Percentiles rank a stretch among this genome's conserved stretches.
Conservation (phyloP, 2,113 vertebrate genomes). For the Podilymbus podiceps region DNA sequence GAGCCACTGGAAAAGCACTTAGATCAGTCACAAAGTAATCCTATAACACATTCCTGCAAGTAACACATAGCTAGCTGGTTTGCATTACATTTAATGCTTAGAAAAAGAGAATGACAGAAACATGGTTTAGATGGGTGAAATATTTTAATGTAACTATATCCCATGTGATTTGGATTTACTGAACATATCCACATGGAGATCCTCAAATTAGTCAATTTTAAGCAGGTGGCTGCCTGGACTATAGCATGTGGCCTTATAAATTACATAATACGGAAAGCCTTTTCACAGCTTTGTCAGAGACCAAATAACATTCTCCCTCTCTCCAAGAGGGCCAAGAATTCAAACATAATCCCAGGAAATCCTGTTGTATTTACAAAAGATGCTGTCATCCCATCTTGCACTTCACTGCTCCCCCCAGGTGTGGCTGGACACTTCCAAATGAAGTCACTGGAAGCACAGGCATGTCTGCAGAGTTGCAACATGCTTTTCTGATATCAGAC, state of each 20-base stretch:
- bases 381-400: background rate
- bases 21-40: background rate
- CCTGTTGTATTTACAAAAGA: conserved; percentile 16
- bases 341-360: conserved; percentile 53
- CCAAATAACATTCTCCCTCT: background rate
- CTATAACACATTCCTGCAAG: background rate
- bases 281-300: background rate
- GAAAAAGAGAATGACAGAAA: background rate
- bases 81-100: background rate
- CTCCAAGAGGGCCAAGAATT: background rate
- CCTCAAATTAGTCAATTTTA: background rate
- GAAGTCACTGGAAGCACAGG: background rate
- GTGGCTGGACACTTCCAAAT: background rate
- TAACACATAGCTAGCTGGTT: background rate
- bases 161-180: background rate
- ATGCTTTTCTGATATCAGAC: background rate
- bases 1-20: background rate
- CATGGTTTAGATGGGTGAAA: background rate
- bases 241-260: background rate
- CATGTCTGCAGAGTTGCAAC: background rate
- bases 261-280: background rate
- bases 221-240: background rate
- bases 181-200: background rate
- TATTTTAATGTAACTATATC: background rate
- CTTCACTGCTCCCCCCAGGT: background rate